Percentiles rank a stretch among this genome's conserved stretches.
Evolutionary conservation across 2,888 invertebrate genomes (phyloP).

Genomic region (Lasioglossum marginatum): DNA sequence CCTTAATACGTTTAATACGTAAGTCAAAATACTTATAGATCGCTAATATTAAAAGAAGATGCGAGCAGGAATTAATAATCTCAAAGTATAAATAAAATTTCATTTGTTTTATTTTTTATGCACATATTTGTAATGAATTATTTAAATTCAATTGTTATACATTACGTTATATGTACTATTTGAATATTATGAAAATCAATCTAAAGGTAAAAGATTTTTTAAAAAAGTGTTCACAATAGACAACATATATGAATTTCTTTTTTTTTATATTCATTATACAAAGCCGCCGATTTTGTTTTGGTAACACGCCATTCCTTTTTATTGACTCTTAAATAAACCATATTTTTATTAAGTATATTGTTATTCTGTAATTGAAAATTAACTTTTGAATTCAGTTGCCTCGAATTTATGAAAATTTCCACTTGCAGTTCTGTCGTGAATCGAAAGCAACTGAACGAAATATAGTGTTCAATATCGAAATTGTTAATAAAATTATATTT

Average conservation of each 20-base stretch:
- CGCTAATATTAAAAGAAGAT: neutral
- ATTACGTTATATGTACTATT: neutral
- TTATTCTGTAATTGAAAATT: neutral
- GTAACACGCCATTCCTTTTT: neutral
- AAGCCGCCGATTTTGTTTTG: neutral
- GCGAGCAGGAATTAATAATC: neutral
- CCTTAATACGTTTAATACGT: neutral
- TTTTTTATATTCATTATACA: neutral
- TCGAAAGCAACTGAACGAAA: neutral
- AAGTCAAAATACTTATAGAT: neutral
- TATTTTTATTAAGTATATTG: neutral
- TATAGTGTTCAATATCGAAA: conserved; percentile 7
- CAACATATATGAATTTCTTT: neutral
- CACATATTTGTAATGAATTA: neutral
- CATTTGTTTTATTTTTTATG: neutral
- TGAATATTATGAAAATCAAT: neutral
- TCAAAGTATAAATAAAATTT: neutral
- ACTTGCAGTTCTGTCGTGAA: neutral
- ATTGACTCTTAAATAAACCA: neutral
- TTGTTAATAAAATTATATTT: conserved; percentile 13
- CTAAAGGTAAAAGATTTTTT: neutral
- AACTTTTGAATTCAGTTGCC: neutral
- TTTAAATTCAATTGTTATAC: neutral
- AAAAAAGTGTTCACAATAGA: neutral
- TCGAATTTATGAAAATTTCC: neutral